Evolutionary conservation across 1,140 invertebrate species (phyloP).

Genomic region (Drosophila nasuta): DNA sequence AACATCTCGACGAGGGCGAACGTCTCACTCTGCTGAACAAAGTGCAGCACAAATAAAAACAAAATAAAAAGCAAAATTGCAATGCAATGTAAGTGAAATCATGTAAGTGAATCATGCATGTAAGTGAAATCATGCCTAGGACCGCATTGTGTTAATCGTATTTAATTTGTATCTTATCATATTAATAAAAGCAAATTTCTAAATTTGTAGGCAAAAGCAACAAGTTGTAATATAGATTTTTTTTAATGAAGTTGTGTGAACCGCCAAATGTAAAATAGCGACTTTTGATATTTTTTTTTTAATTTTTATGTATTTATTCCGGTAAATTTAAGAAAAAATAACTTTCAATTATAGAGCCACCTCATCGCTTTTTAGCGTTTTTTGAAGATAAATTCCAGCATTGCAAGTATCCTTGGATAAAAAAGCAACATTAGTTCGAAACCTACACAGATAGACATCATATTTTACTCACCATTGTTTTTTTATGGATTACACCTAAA

Average conservation of each 20-base stretch:
- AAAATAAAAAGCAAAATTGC: constrained; percentile 5
- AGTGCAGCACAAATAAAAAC: constrained; percentile 61
- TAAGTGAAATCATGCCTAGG: not conserved
- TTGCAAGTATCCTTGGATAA: constrained; percentile 52
- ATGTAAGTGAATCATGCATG: not conserved
- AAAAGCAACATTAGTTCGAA: not conserved
- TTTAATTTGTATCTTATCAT: constrained; percentile 49
- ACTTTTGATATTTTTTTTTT: not conserved
- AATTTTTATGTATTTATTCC: not conserved
- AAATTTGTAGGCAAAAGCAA: constrained; percentile 16
- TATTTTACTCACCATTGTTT: constrained; percentile 33
- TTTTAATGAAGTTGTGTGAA: too few relatives aligned
- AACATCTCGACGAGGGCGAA: constrained; percentile 86
- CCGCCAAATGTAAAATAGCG: too few relatives aligned
- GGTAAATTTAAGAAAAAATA: not conserved
- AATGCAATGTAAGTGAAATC: too few relatives aligned
- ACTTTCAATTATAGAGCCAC: constrained; percentile 59
- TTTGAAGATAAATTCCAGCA: constrained; percentile 58
- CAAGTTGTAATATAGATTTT: not conserved
- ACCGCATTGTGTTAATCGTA: constrained; percentile 35
- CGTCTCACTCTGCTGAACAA: constrained; percentile 52
- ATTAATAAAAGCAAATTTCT: constrained; percentile 47
- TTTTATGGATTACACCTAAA: constrained; percentile 44
- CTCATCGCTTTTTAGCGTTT: constrained; percentile 64
- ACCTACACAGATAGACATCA: not conserved